Evolutionary conservation across 2,888 invertebrate genomes (phyloP).

Genomic region (Punctoribates punctum): DNA sequence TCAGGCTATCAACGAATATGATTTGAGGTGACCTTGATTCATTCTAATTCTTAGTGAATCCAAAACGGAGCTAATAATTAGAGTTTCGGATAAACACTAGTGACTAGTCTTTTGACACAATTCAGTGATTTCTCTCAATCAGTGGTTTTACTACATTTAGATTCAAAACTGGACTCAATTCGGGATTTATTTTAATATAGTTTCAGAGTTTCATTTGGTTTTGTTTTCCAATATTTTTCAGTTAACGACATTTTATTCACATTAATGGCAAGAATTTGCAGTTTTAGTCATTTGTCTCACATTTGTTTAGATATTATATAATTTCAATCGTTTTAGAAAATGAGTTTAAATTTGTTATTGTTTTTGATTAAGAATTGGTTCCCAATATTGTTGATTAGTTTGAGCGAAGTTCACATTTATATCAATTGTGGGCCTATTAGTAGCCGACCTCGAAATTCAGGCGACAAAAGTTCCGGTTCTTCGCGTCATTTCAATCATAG

Average conservation of each 20-base stretch:
- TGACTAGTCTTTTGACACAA: neutral
- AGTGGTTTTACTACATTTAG: neutral
- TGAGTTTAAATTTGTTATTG: neutral
- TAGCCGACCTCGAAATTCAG: neutral
- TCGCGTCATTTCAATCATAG: neutral
- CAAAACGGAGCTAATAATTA: neutral
- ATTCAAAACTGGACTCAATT: neutral
- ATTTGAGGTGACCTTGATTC: constrained; percentile 14
- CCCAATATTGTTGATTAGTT: constrained; percentile 3
- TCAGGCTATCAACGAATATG: neutral
- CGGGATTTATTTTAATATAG: neutral
- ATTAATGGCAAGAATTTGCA: too few relatives aligned
- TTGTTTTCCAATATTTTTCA: neutral
- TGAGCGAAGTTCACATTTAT: neutral
- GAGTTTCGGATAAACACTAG: neutral
- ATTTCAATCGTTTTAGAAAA: neutral
- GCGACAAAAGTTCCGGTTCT: neutral
- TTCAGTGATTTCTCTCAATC: neutral
- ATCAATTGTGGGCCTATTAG: constrained; percentile 11
- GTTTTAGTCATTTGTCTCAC: too few relatives aligned
- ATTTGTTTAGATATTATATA: too few relatives aligned
- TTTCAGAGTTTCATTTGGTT: neutral
- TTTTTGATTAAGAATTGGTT: neutral
- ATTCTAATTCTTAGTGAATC: neutral
- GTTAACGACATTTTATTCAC: too few relatives aligned